Evolutionary conservation across 2,113 vertebrate genomes (phyloP).

Genomic region (Hemiscyllium ocellatum): DNA sequence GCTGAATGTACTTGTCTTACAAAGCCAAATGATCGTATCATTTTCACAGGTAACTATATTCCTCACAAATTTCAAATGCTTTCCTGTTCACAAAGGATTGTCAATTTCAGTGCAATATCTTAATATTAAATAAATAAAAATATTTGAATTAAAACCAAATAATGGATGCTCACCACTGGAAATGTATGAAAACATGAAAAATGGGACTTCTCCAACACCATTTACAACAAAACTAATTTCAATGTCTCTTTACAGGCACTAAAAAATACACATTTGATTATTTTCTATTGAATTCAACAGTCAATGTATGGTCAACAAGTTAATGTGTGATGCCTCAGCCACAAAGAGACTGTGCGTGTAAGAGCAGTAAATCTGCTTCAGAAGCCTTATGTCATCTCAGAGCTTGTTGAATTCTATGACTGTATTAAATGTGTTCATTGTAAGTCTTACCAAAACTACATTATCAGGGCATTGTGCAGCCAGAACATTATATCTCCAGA

Average conservation of each 20-base stretch:
- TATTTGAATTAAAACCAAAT: not conserved
- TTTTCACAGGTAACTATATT: not conserved
- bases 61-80: not conserved
- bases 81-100: not conserved
- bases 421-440: not conserved
- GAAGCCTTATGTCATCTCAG: not conserved
- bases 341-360: not conserved
- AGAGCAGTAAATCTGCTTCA: not conserved
- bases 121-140: constrained; percentile 5
- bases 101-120: not conserved
- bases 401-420: not conserved
- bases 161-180: not conserved
- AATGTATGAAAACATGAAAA: not conserved
- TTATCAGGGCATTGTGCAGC: not conserved
- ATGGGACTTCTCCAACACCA: not conserved
- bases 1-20: not conserved
- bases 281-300: not conserved
- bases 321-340: not conserved
- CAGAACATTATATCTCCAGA: not conserved
- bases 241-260: too few relatives aligned
- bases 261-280: not conserved
- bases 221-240: not conserved
- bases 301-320: not conserved
- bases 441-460: not conserved
- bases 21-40: not conserved